Evolutionary conservation across 2,113 vertebrate species (phyloP), one percentile per base, ranked within the genome.

Genomic region (Sapayoa aenigma): DNA sequence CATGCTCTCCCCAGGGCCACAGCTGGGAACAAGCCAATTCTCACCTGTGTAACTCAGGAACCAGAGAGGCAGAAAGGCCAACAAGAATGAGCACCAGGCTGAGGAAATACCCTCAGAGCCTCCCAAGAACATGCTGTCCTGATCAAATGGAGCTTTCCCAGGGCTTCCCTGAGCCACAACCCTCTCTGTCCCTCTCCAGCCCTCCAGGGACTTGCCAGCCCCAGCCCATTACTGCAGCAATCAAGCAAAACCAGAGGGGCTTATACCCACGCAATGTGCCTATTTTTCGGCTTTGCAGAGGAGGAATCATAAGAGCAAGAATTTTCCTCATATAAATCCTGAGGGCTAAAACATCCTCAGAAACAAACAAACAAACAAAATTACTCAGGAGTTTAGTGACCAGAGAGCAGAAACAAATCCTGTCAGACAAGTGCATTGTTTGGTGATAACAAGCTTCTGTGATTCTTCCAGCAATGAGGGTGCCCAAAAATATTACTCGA

Each of bases 341-440:
- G 2, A 72, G 52, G 60, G 49, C 5, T 95, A 52, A 82, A 91
- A 81, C 52, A 68, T 30, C 17, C 28, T 19, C 46, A 80, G 53
- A 83, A 89, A 88, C 44, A 94, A 94, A 87, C 44, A 94, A 94
- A 87, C 49, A 84, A 90, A 79, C 37, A 89, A 28, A 77, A 58
- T 47, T 77, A 46, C 15, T 60, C 37, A 53, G 28, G 30, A 77
- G 42, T 44, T 88, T 46, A 27, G 42, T 27, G 44, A 50, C 30
- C 47, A 53, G 50, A 53, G 50, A 84, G 65, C 59, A 72, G 71
- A 90, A 85, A 35, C 11, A 83, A 87, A 91, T 73, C 71, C 67
- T 52, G 53, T 12, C 76, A 87, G 53, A 53, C 28, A 75, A 75
- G 75, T 6, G 23, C 9, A 52, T 12, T 49, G 30, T 5, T 49